Percentiles rank a stretch among this genome's conserved stretches.
phyloP scores from a whole-genome alignment of 2,113 vertebrate genomes.

The Sphaerodactylus townsendi region DNA sequence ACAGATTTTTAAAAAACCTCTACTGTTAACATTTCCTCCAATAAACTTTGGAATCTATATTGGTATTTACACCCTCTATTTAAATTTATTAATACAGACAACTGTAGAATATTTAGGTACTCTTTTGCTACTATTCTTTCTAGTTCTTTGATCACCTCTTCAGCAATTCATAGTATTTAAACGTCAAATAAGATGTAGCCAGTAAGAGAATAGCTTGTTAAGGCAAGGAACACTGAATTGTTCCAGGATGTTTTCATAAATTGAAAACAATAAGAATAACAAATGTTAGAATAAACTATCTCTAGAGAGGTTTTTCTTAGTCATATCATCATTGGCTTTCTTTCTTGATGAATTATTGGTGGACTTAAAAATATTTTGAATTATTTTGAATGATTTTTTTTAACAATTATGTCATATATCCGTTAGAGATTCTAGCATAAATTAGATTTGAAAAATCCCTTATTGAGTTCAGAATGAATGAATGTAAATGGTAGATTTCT shows the following conservation, averaged over 20 bases:
- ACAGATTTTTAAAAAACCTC: neutral
- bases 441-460: neutral
- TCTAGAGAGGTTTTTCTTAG: neutral
- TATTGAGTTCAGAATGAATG: neutral
- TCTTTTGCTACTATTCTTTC: slow-evolving; percentile 3
- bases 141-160: neutral
- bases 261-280: slow-evolving; percentile 2
- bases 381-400: neutral
- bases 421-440: neutral
- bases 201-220: neutral
- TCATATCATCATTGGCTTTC: neutral
- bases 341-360: neutral
- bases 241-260: slow-evolving; percentile 29
- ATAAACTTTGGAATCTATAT: neutral
- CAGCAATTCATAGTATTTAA: neutral
- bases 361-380: neutral
- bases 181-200: slow-evolving; percentile 6
- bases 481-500: neutral
- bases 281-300: neutral
- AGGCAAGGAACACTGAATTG: slow-evolving; percentile 37
- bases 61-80: neutral
- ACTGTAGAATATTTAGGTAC: neutral
- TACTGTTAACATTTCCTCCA: neutral
- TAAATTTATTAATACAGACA: slow-evolving; percentile 13
- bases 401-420: neutral